Evolutionary conservation across 2,888 invertebrate genomes (phyloP).

Genomic region (Pammene fasciana): DNA sequence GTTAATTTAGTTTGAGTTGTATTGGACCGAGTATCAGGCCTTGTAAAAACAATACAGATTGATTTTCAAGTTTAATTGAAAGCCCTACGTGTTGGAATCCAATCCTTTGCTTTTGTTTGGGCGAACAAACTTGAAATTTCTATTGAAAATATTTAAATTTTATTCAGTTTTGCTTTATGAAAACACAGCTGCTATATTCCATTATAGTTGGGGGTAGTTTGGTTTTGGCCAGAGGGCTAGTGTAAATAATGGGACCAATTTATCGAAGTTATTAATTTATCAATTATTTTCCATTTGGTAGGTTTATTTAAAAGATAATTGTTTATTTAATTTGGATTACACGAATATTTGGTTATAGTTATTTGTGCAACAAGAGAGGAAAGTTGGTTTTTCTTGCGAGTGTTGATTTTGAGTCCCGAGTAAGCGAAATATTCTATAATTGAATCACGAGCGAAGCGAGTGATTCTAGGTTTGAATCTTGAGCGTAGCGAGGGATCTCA

Average conservation of each 20-base stretch:
- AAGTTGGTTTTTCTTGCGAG: too few relatives aligned
- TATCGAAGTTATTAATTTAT: neutral
- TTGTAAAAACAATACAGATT: conserved; percentile 30
- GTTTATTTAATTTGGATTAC: neutral
- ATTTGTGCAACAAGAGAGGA: too few relatives aligned
- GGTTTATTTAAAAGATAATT: neutral
- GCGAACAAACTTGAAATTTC: conserved; percentile 18
- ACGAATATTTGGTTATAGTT: too few relatives aligned
- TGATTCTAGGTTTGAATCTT: too few relatives aligned
- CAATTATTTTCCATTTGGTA: neutral
- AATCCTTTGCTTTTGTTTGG: conserved; percentile 34
- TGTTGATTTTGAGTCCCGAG: too few relatives aligned
- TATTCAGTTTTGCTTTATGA: conserved; percentile 9
- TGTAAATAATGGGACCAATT: neutral
- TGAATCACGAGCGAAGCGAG: too few relatives aligned
- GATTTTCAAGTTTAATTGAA: conserved; percentile 38
- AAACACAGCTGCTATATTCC: conserved; percentile 18
- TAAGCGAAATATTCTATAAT: too few relatives aligned
- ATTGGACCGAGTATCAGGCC: neutral
- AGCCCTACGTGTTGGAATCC: conserved; percentile 22
- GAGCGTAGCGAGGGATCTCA: too few relatives aligned
- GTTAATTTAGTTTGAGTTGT: neutral
- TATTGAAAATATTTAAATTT: conserved; percentile 36
- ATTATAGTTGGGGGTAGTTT: conserved; percentile 8
- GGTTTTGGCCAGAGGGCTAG: neutral